Evolutionary conservation across 2,888 invertebrate genomes (phyloP).

Genomic region (Agonopterix arenella): DNA sequence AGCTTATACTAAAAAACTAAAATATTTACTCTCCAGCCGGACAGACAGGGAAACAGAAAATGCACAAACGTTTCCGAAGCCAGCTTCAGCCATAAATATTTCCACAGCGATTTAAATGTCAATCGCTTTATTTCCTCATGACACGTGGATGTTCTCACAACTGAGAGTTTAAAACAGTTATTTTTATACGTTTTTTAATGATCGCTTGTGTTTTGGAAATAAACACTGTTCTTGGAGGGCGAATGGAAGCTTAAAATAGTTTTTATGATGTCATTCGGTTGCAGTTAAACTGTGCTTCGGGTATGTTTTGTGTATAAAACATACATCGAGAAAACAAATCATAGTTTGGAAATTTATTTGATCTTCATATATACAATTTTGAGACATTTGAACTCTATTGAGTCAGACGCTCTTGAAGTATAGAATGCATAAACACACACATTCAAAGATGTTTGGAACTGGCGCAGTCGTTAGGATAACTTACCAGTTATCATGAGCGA

Average conservation of each 20-base stretch:
- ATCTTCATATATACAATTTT: no score
- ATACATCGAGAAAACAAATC: neutral
- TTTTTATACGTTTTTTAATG: conserved; percentile 31
- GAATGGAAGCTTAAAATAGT: conserved; percentile 22
- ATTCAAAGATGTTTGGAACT: no score
- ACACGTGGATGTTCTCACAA: no score
- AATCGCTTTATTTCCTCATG: conserved; percentile 1
- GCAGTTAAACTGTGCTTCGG: neutral
- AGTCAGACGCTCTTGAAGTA: no score
- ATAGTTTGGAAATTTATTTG: neutral
- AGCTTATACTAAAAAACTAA: no score
- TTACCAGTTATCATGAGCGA: no score
- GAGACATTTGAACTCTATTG: no score
- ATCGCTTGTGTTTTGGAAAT: conserved; percentile 8
- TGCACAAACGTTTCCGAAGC: neutral
- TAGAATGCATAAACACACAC: no score
- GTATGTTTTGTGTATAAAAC: neutral
- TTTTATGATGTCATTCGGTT: conserved; percentile 12
- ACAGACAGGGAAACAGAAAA: neutral
- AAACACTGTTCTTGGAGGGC: conserved; percentile 10
- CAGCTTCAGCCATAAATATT: neutral
- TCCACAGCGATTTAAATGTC: conserved; percentile 10
- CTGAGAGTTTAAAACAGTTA: neutral
- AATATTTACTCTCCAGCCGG: neutral
- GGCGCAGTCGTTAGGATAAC: no score